These are phyloP conservation scores for Amphipyra tragopoginis DNA, from an alignment of 2,888 invertebrate genomes.

Conservation along the genomic window DNA sequence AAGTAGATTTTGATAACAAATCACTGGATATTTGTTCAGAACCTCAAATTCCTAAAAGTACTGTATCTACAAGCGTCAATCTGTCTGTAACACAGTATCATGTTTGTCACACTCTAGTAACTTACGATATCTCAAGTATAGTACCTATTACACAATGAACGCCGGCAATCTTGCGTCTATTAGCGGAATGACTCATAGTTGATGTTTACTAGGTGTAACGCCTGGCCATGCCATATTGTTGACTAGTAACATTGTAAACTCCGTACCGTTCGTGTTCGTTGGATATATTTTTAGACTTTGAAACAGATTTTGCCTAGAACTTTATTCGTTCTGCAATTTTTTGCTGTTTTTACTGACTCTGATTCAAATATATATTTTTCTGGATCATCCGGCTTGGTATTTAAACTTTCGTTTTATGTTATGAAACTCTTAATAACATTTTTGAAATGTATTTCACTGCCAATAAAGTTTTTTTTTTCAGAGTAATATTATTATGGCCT, in stretches of 20 bases:
- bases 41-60: too few relatives aligned
- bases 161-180: slow-evolving; percentile 25
- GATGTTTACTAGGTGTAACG: slow-evolving; percentile 31
- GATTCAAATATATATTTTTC: neutral
- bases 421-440: too few relatives aligned
- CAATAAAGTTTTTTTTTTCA: too few relatives aligned
- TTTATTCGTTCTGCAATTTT: slow-evolving; percentile 18
- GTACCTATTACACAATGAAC: slow-evolving; percentile 10
- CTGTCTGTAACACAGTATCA: slow-evolving; percentile 20
- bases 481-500: too few relatives aligned
- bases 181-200: slow-evolving; percentile 36
- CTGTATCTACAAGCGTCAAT: slow-evolving; percentile 1
- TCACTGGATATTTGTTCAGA: too few relatives aligned
- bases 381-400: too few relatives aligned
- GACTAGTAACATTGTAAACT: slow-evolving; percentile 3
- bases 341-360: neutral
- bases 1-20: too few relatives aligned
- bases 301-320: slow-evolving; percentile 20
- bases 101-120: slow-evolving; percentile 32
- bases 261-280: neutral
- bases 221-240: slow-evolving; percentile 23
- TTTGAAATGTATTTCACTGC: too few relatives aligned
- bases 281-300: slow-evolving; percentile 21
- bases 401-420: too few relatives aligned
- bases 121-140: slow-evolving; percentile 15